Conservation (phyloP, 2,888 invertebrate genomes). For the Panzeria rudis region DNA sequence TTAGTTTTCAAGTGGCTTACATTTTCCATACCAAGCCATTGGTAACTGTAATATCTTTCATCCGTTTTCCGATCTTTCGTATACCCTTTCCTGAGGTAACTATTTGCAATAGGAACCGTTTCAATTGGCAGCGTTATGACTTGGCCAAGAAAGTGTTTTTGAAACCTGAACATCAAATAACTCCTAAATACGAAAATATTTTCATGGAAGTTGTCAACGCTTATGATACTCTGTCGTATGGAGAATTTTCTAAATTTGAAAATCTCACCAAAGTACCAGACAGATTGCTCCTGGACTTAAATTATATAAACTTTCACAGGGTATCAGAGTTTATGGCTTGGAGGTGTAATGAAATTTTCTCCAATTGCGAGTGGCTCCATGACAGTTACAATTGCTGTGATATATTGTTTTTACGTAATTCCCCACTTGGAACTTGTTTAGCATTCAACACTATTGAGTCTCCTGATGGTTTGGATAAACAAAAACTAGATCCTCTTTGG, state of each 20-base stretch:
- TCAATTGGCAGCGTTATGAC: slow-evolving; percentile 80
- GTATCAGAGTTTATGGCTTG: slow-evolving; percentile 79
- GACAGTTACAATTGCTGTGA: slow-evolving; percentile 82
- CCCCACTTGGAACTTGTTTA: slow-evolving; percentile 83
- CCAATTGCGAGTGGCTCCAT: slow-evolving; percentile 83
- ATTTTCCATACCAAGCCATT: slow-evolving; percentile 68
- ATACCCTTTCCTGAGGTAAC: slow-evolving; percentile 81
- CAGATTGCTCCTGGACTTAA: not conserved
- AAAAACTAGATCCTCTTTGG: slow-evolving; percentile 69
- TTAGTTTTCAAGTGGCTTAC: slow-evolving; percentile 32
- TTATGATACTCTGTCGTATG: slow-evolving; percentile 78
- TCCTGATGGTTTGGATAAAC: slow-evolving; percentile 70
- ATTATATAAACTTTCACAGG: slow-evolving; percentile 77
- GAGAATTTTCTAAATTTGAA: slow-evolving; percentile 76
- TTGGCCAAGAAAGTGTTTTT: slow-evolving; percentile 76
- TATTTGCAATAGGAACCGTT: slow-evolving; percentile 81
- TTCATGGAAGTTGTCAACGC: slow-evolving; percentile 76
- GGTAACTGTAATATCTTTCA: slow-evolving; percentile 79
- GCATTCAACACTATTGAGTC: slow-evolving; percentile 83
- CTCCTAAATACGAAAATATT: slow-evolving; percentile 66
- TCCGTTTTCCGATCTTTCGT: slow-evolving; percentile 78
- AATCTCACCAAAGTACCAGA: slow-evolving; percentile 45
- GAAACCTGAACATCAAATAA: slow-evolving; percentile 67
- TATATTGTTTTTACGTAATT: slow-evolving; percentile 83
- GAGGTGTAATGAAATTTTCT: slow-evolving; percentile 82